phyloP scores from a whole-genome alignment of 2,113 vertebrate genomes.

The Cromileptes altivelis region DNA sequence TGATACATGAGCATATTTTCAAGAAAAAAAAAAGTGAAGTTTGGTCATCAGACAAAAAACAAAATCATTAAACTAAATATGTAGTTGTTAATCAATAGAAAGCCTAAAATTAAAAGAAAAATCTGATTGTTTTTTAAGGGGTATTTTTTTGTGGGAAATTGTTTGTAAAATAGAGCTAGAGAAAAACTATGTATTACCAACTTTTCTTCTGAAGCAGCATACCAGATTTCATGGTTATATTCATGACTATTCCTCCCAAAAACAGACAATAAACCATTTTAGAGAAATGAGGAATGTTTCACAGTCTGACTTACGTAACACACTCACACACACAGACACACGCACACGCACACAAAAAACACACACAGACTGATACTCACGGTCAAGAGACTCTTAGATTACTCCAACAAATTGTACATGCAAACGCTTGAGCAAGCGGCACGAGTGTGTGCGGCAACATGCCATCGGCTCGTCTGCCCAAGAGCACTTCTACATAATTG shows the following conservation, averaged over 20 bases:
- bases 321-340: constrained; percentile 9
- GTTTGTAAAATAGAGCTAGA: neutral
- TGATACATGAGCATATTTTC: neutral
- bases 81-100: neutral
- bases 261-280: neutral
- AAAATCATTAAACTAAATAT: neutral
- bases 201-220: neutral
- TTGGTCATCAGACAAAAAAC: too few relatives aligned
- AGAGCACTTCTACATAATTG: constrained; percentile 68
- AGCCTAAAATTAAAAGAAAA: neutral
- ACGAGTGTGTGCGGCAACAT: constrained; percentile 3
- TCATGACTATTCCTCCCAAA: neutral
- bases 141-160: neutral
- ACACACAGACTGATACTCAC: constrained; percentile 9
- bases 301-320: constrained; percentile 1
- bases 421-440: constrained; percentile 38
- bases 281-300: neutral
- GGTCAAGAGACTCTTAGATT: constrained; percentile 50
- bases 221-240: constrained; percentile 3
- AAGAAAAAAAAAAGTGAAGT: neutral
- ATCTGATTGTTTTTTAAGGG: neutral
- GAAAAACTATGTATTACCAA: neutral
- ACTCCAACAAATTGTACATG: constrained; percentile 48
- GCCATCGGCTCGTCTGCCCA: constrained; percentile 59
- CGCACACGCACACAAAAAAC: neutral